Percentiles rank a stretch among this genome's conserved stretches.
phyloP scores from a whole-genome alignment of 1,140 invertebrate species.

The Polypedilum pembai region DNA sequence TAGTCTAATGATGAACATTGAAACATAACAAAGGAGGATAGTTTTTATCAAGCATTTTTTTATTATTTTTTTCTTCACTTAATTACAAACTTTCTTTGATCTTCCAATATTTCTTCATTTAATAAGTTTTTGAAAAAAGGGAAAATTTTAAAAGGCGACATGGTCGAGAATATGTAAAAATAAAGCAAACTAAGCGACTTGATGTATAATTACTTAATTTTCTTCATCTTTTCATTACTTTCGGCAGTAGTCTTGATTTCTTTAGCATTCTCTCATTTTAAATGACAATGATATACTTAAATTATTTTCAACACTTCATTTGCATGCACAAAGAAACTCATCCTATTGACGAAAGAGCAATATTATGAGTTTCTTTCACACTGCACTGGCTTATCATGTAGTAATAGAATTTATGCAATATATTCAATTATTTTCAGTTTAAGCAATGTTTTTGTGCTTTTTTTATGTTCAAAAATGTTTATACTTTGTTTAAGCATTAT shows the following conservation, averaged over 20 bases:
- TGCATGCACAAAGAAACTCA: neutral
- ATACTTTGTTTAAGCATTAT: no score
- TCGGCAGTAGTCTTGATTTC: neutral
- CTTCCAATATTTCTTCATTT: neutral
- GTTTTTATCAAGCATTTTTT: constrained; percentile 19
- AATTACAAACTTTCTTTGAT: constrained; percentile 18
- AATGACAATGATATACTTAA: constrained; percentile 13
- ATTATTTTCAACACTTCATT: neutral
- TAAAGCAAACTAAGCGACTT: neutral
- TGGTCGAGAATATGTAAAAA: neutral
- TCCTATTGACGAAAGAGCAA: no score
- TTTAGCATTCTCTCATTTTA: constrained; percentile 9
- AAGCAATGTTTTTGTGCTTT: neutral
- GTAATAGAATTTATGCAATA: no score
- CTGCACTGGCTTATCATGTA: neutral
- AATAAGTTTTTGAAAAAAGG: neutral
- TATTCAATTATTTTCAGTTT: neutral
- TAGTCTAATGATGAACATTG: no score
- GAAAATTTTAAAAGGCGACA: neutral
- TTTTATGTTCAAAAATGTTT: no score
- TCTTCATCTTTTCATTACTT: neutral
- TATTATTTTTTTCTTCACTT: constrained; percentile 2
- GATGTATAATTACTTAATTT: neutral
- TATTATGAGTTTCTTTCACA: neutral
- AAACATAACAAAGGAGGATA: neutral